Base-by-base conservation (phyloP, 2,113 vertebrate genomes). In the Platichthys stellatus region DNA sequence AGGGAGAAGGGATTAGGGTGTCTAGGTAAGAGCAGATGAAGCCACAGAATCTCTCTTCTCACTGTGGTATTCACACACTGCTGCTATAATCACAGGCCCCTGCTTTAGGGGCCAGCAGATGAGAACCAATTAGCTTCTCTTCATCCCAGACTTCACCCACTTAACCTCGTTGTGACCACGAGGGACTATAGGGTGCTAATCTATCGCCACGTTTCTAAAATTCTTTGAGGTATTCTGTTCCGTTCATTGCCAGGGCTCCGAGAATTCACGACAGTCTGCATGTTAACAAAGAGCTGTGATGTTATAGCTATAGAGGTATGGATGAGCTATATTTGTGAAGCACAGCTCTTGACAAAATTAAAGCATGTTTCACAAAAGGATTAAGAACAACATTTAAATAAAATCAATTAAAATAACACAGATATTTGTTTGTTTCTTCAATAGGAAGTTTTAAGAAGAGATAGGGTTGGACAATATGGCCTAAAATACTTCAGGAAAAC, bases 21-120 rank as follows among this genome's bases (percentile, higher is more conserved):
- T 69, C 70, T 54, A 71, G 43, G 35, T 70, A n/a, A 43, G 47
- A 74, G 64, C 80, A 76, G 75, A 75, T 38, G 14, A 51, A 82
- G 72, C n/a, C 63, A 63, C 61, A 74, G 83, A 84, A 87, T 84
- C 74, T 89, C 77, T 86, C 90, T 79, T 51, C 35, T 72, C 28
- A 8, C 58, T 90, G 94, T 78, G 86, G 88, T 76, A 89, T 93
- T 95, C 93, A 86, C 93, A 90, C 80, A 20, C 21, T 63, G 23
- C 49, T 80, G 88, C 73, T 56, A 91, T 64, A 93, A 76, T 86
- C 85, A 76, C 81, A 78, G 73, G 64, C 26, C 23, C 57, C 54
- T 83, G 75, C 70, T 82, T 84, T 60, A 49, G 87, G 76, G 76
- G 78, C 72, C 71, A 23, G 38, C 45, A 67, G 63, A 80, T 31